These are phyloP conservation scores for Antechinus flavipes DNA, from an alignment of 2,113 vertebrate genomes.

Conservation along the genomic window DNA sequence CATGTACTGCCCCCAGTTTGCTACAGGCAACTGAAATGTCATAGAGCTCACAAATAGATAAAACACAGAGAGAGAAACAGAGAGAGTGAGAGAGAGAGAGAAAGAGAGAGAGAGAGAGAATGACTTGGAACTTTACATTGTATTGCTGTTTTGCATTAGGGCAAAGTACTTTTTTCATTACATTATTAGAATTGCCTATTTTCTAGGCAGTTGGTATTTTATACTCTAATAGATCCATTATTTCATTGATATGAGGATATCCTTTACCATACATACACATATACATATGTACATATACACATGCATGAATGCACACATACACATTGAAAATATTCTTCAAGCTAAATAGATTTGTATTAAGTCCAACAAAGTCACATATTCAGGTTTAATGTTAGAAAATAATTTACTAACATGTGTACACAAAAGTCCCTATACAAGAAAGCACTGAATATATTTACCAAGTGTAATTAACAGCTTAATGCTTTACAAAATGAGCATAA, in stretches of 20 bases:
- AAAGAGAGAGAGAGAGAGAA: neutral
- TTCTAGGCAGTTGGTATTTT: neutral
- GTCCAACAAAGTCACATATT: neutral
- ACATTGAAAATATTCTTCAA: neutral
- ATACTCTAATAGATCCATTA: neutral
- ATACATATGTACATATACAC: neutral
- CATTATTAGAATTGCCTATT: neutral
- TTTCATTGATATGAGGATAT: neutral
- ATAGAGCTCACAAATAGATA: neutral
- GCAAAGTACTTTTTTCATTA: neutral
- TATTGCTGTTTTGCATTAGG: neutral
- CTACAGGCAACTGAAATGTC: neutral
- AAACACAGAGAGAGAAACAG: neutral
- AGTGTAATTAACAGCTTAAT: conserved; percentile 51
- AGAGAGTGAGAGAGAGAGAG: neutral
- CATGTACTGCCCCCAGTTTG: neutral
- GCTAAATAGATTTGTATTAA: neutral
- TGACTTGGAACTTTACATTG: neutral
- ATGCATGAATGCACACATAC: neutral
- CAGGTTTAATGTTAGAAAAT: conserved; percentile 31
- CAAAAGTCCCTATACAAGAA: conserved; percentile 40
- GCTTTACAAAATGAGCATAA: conserved; percentile 7
- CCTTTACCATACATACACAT: neutral
- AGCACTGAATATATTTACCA: conserved; percentile 35
- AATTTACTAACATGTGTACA: neutral